Evolutionary conservation across 2,888 invertebrate species (phyloP), one percentile per base, ranked within the genome.

Genomic region (Lymantria monacha): DNA sequence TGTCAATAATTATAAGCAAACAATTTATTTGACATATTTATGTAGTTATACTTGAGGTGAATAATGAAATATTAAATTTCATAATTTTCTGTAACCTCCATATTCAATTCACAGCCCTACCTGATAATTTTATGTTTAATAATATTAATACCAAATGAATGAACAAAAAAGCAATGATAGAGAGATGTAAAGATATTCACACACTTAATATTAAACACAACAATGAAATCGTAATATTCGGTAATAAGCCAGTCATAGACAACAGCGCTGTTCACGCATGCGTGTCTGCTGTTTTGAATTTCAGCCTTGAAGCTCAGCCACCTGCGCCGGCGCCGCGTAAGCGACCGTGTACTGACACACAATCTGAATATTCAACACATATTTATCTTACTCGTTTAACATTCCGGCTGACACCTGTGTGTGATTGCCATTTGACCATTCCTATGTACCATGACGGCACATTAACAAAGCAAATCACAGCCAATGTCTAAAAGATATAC

Each of bases 271-370:
- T 72, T 83, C 87, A 83, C 79, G 86, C 88, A 88, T 87, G 88
- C 90, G 84, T 88, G 89, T 88, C 88, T 87, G 80, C 87, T 89
- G 90, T 86, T 91, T 91, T 88, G 90, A 88, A 89, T 91, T 90
- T 91, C 89, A 91, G 90, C 91, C 90, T 91, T 91, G 91, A 89
- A 92, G 91, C 89, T 87, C 87, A 85, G 86, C 85, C 92, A 93
- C 92, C 92, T 93, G 91, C 92, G 93, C 92, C 92, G 92, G 89
- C 92, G 93, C 92, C 92, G 92, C 89, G 87, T 91, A 92, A 92
- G 92, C 88, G 91, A 82, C 87, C 87, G 74, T 87, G 88, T 88
- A 87, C 86, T 81, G 86, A 84, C 86, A 87, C 74, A 85, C 83
- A 85, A 88, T 89, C 87, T 90, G 88, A 90, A 91, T 91, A 91